Conservation (phyloP, 2,797 vertebrate genomes). For the Pangasius sanitwongsei region DNA sequence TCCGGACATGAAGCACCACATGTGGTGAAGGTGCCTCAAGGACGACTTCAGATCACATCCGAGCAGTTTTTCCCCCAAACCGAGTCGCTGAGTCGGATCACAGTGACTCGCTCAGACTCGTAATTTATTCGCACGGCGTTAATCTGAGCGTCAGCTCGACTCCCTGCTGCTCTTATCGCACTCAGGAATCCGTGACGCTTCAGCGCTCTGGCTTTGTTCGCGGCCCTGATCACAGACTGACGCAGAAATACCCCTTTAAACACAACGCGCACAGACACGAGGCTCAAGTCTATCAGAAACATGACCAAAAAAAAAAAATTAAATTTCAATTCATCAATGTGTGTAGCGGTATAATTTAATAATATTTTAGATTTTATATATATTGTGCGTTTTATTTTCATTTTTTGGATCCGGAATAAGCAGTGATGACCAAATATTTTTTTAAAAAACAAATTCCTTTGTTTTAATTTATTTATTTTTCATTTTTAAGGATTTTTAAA, state of each 20-base stretch:
- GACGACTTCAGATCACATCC: too few relatives aligned
- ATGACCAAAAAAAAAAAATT: neutral
- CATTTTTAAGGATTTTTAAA: neutral
- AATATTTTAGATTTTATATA: neutral
- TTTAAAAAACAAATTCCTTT: too few relatives aligned
- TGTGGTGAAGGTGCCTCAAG: neutral
- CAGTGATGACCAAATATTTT: neutral
- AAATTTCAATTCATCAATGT: too few relatives aligned
- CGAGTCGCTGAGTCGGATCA: neutral
- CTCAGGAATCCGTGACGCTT: neutral
- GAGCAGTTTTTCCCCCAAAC: too few relatives aligned
- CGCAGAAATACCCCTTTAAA: neutral
- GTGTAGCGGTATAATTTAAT: neutral
- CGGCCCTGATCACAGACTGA: neutral
- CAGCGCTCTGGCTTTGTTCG: constrained; percentile 19
- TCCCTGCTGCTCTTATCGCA: constrained; percentile 31
- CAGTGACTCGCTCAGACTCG: neutral
- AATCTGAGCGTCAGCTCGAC: neutral
- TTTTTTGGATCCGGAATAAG: neutral
- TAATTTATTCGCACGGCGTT: neutral
- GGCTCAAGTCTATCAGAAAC: too few relatives aligned
- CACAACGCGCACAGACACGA: neutral
- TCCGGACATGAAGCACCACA: neutral
- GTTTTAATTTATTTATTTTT: too few relatives aligned
- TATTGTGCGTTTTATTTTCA: neutral